Conservation (phyloP, 2,888 invertebrate genomes). For the Anagyrus pseudococci region DNA sequence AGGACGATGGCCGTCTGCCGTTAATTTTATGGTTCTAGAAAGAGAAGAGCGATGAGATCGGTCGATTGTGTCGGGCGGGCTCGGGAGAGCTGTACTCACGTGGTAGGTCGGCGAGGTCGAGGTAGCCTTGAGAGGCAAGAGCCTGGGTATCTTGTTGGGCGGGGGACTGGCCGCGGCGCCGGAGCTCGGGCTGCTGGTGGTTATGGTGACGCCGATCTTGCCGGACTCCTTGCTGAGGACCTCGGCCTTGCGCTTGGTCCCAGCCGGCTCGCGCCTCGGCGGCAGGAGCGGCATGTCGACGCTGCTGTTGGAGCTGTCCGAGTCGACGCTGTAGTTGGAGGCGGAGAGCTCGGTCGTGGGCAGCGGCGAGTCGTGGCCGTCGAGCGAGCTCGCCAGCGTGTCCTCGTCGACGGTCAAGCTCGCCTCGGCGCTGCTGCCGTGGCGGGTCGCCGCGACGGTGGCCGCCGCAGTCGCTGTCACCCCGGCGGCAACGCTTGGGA, state of each 20-base stretch:
- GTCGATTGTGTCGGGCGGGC: no score
- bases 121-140: conserved; percentile 59
- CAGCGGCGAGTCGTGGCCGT: conserved; percentile 55
- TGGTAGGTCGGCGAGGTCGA: conserved; percentile 58
- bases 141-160: conserved; percentile 62
- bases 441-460: conserved; percentile 27
- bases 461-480: conserved; percentile 44
- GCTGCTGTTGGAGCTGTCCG: conserved; percentile 68
- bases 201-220: conserved; percentile 90
- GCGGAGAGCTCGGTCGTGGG: conserved; percentile 57
- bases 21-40: conserved; percentile 64
- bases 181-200: conserved; percentile 70
- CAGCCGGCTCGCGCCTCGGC: conserved; percentile 66
- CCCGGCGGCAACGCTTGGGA: conserved; percentile 50
- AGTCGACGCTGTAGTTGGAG: conserved; percentile 63
- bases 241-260: conserved; percentile 86
- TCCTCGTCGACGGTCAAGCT: conserved; percentile 63
- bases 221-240: conserved; percentile 86
- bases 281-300: conserved; percentile 66
- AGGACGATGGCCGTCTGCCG: conserved; percentile 63
- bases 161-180: conserved; percentile 64
- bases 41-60: conserved; percentile 1
- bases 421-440: conserved; percentile 42
- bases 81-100: conserved; percentile 24
- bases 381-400: conserved; percentile 60